These are phyloP conservation scores for Chitala chitala DNA, from an alignment of 2,113 vertebrate species.

Conservation along the genomic window DNA sequence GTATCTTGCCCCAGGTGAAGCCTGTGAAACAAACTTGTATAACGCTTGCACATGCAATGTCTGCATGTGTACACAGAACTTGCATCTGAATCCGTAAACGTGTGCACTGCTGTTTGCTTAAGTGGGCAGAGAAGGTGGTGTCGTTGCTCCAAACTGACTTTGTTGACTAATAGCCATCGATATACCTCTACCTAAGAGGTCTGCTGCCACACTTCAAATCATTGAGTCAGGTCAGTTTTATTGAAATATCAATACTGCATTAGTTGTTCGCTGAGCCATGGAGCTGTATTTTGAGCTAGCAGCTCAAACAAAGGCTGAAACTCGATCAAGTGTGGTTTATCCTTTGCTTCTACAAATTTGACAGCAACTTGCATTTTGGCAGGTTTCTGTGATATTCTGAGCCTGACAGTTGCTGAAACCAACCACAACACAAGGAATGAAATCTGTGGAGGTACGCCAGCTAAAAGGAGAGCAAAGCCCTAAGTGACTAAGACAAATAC, in stretches of 20 bases:
- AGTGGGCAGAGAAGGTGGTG: not conserved
- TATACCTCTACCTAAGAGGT: conserved; percentile 2
- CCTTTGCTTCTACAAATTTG: not conserved
- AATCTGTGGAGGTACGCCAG: not conserved
- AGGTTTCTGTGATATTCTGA: not conserved
- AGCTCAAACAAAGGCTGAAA: conserved; percentile 5
- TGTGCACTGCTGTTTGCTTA: not conserved
- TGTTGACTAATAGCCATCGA: not conserved
- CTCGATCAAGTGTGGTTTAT: not conserved
- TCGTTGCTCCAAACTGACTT: not conserved
- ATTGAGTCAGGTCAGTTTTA: conserved; percentile 9
- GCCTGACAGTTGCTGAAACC: not conserved
- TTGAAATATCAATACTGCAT: conserved; percentile 24
- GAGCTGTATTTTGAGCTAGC: not conserved
- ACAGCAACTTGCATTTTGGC: too few relatives aligned
- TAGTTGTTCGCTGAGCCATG: conserved; percentile 8
- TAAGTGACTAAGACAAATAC: not conserved
- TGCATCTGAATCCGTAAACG: too few relatives aligned
- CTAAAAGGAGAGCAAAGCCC: not conserved
- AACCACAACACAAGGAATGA: not conserved
- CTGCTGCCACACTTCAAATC: not conserved
- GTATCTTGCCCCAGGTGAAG: not conserved
- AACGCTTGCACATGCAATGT: not conserved
- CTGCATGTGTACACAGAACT: not conserved
- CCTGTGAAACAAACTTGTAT: not conserved